These are phyloP conservation scores for Gnathochromis pfefferi DNA, from an alignment of 2,113 vertebrate species.

Conservation along the genomic window DNA sequence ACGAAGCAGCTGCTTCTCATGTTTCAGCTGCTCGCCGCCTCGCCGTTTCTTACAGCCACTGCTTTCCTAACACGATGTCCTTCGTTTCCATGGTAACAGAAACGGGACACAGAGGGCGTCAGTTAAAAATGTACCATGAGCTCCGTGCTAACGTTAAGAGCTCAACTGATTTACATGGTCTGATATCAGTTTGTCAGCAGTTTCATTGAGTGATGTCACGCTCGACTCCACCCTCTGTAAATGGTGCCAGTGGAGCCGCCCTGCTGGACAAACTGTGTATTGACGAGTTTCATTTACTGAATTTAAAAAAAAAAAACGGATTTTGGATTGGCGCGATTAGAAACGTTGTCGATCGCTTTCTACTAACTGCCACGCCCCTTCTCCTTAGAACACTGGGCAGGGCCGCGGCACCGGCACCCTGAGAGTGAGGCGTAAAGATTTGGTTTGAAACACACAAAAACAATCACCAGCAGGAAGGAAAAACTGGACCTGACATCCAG, in stretches of 20 bases:
- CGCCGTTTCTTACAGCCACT: background rate
- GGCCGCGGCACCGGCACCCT: fast-evolving
- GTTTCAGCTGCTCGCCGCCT: background rate
- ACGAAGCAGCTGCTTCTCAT: background rate
- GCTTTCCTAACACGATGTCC: background rate
- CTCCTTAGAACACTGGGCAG: fast-evolving
- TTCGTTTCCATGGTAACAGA: background rate
- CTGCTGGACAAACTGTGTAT: background rate
- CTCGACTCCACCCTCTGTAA: background rate
- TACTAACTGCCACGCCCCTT: background rate
- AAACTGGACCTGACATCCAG: background rate
- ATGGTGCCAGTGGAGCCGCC: background rate
- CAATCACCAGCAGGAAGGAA: background rate
- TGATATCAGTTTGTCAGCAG: background rate
- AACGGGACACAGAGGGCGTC: background rate
- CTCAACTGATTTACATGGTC: background rate
- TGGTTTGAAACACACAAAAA: background rate
- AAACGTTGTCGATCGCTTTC: background rate
- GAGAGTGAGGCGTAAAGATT: background rate
- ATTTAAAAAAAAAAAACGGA: fast-evolving
- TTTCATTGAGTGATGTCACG: background rate
- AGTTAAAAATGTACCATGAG: background rate
- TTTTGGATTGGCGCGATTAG: background rate
- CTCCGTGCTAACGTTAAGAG: background rate
- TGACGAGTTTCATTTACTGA: background rate